Conservation (phyloP, 2,888 invertebrate species). For the Taphrorychus bicolor region DNA sequence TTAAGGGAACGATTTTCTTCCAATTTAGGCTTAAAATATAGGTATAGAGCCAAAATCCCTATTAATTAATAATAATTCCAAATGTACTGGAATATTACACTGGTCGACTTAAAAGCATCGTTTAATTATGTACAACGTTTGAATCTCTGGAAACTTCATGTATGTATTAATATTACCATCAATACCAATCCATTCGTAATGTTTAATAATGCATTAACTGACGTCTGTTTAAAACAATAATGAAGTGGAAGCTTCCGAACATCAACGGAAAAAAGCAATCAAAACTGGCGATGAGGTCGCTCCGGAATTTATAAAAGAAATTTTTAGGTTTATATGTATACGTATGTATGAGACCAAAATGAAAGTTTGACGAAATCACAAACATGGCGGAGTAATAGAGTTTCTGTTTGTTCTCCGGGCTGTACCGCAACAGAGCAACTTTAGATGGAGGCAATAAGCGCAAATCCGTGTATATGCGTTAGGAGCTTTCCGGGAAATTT, state of each 20-base stretch:
- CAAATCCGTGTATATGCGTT: conserved; percentile 31
- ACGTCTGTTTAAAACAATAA: not conserved
- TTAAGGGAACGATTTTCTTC: not conserved
- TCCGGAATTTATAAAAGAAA: not conserved
- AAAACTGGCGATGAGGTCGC: not conserved
- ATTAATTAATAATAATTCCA: not conserved
- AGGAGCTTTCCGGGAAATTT: conserved; percentile 27
- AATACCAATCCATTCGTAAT: not conserved
- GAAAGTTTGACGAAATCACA: conserved; percentile 35
- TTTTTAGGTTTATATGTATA: conserved; percentile 7
- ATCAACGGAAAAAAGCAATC: conserved; percentile 9
- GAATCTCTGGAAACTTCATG: not conserved
- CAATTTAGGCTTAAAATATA: not conserved
- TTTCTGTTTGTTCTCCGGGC: conserved; percentile 34
- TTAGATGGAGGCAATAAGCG: conserved; percentile 38
- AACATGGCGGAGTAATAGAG: conserved; percentile 36
- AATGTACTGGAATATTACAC: not conserved
- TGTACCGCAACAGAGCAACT: conserved; percentile 36
- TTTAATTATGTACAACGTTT: conserved; percentile 3
- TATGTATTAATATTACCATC: not conserved
- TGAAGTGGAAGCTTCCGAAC: not conserved
- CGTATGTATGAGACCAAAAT: conserved; percentile 15
- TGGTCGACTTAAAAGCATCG: not conserved
- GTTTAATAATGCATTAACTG: not conserved
- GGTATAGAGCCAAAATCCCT: not conserved